phyloP scores from a whole-genome alignment of 2,113 vertebrate genomes.

The Chaenocephalus aceratus region DNA sequence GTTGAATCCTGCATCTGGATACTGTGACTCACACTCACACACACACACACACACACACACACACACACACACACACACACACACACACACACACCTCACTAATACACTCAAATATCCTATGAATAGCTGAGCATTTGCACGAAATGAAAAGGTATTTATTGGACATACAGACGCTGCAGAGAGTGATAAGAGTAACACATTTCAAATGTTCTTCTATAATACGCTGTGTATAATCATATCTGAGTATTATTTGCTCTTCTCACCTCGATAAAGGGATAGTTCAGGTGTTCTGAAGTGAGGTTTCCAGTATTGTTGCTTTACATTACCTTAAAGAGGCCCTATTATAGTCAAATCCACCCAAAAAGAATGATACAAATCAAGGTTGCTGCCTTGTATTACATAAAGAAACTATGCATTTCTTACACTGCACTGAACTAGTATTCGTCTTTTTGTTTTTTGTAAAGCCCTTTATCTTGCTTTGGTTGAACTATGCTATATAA shows the following conservation, averaged over 20 bases:
- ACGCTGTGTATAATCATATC: not conserved
- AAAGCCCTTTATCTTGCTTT: too few relatives aligned
- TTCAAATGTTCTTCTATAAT: not conserved
- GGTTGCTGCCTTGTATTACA: too few relatives aligned
- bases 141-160: slow-evolving; percentile 11
- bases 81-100: slow-evolving; percentile 36
- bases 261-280: not conserved
- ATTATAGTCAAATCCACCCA: too few relatives aligned
- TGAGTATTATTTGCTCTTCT: not conserved
- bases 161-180: slow-evolving; percentile 9
- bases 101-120: not conserved
- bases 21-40: too few relatives aligned
- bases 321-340: too few relatives aligned
- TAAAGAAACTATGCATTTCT: too few relatives aligned
- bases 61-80: slow-evolving; percentile 25
- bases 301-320: too few relatives aligned
- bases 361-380: too few relatives aligned
- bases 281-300: too few relatives aligned
- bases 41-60: slow-evolving; percentile 28
- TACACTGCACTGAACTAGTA: too few relatives aligned
- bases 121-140: not conserved
- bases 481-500: too few relatives aligned
- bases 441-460: too few relatives aligned
- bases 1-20: slow-evolving; percentile 59
- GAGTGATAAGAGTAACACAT: not conserved